Evolutionary conservation across 2,113 vertebrate species (phyloP), one percentile per base, ranked within the genome.

Genomic region (Grammomys surdaster): DNA sequence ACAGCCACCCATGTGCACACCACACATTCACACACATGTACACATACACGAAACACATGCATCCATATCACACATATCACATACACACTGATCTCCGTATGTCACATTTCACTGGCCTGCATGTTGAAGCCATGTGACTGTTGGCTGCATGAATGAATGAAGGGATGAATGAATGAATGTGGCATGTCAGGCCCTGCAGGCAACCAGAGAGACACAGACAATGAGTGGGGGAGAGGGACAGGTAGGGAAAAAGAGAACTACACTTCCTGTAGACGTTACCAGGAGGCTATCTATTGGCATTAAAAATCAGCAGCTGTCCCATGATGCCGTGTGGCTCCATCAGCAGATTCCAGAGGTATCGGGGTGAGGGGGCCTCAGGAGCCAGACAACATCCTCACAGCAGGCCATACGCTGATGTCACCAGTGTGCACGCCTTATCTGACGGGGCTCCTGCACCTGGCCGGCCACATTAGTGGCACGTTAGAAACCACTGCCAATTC

Each of bases 391-490:
- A 13, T 11, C 54, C 63, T 22, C 5, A 2, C 19, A 24, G 63
- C 16, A 1, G 72, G 11, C 48, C 20, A 17, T 16, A 2, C 17
- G 14, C 58, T 4, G 28, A 58, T 31, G 5, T 60, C 3, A 0
- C 14, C 43, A 75, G 69, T 1, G 26, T 11, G 1, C 14, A 5
- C 0, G 5, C 17, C 69, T 56, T 2, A 5, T 8, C 24, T 0
- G 0, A 46, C 2, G 1, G 1, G 16, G 13, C 26, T 36, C 54
- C 24, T 28, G 72, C 65, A 48, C 43, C n/a, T 12, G 76, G 54
- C 28, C 40, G 76, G 54, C 28, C 46, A 0, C 31, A 24, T 0
- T 0, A 56, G 26, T 2, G 20, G 17, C 2, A 2, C 2, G 19
- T 3, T 24, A 7, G 60, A 28, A 10, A 24, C 78, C 3, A 4